phyloP scores from a whole-genome alignment of 1,140 invertebrate genomes.

The Drosophila repleta region DNA sequence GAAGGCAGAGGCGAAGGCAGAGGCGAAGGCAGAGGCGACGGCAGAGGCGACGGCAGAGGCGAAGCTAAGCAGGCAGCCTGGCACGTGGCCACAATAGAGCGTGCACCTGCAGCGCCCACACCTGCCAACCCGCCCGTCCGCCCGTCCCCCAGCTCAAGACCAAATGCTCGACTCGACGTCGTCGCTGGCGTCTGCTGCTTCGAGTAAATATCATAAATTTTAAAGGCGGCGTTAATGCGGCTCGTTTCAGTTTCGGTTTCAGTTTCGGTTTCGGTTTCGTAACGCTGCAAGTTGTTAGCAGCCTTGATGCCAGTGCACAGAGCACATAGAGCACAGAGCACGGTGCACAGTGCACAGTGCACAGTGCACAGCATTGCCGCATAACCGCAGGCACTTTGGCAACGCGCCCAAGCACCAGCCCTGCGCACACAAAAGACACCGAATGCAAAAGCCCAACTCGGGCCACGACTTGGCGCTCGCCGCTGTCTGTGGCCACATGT shows the following conservation, averaged over 20 bases:
- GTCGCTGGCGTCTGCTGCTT: slow-evolving; percentile 41
- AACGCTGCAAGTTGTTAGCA: slow-evolving; percentile 16
- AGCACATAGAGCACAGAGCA: neutral
- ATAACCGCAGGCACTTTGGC: slow-evolving; percentile 80
- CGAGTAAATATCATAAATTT: slow-evolving; percentile 81
- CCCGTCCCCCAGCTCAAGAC: neutral
- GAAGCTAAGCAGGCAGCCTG: neutral
- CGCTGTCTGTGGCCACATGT: slow-evolving; percentile 62
- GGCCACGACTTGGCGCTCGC: slow-evolving; percentile 9
- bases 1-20: slow-evolving; percentile 1
- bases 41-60: neutral
- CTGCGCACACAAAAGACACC: slow-evolving; percentile 12
- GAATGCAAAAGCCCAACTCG: slow-evolving; percentile 20
- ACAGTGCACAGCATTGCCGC: slow-evolving; percentile 47
- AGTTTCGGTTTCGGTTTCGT: slow-evolving; percentile 1
- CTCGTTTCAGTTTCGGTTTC: slow-evolving; percentile 44
- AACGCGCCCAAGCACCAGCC: slow-evolving; percentile 37
- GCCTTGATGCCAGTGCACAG: slow-evolving; percentile 21
- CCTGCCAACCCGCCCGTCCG: neutral
- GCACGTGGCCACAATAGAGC: neutral
- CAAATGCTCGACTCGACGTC: slow-evolving; percentile 38
- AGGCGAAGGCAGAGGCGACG: slow-evolving; percentile 21
- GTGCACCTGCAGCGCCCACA: neutral
- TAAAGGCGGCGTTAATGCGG: slow-evolving; percentile 73
- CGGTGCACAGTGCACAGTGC: neutral